Evolutionary conservation across 2,797 vertebrate species (phyloP).

Genomic region (Pseudochirops corinnae): DNA sequence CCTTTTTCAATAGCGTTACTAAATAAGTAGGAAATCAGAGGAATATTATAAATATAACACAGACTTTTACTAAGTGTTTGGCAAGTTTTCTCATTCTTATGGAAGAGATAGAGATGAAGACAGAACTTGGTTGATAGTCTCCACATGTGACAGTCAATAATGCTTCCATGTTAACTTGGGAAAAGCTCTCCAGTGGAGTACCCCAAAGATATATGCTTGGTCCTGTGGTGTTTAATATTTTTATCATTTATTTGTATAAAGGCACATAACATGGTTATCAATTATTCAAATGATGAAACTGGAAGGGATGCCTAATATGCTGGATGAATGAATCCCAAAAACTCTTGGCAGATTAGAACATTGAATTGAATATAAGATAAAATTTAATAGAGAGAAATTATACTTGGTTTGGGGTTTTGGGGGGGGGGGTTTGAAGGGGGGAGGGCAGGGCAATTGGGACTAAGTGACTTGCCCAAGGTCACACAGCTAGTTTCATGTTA

Average conservation of each 20-base stretch:
- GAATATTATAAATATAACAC: background rate
- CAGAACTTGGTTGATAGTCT: background rate
- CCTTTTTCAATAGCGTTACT: background rate
- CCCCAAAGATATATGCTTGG: background rate
- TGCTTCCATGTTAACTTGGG: background rate
- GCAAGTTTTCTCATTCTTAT: background rate
- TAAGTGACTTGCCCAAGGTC: too few relatives aligned
- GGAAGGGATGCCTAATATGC: background rate
- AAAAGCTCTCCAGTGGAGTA: background rate
- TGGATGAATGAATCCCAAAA: background rate
- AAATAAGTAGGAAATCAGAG: background rate
- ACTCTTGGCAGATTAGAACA: background rate
- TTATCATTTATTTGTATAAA: background rate
- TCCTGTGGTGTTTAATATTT: background rate
- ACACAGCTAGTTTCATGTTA: too few relatives aligned
- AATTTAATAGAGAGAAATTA: background rate
- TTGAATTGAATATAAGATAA: background rate
- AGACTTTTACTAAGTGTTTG: too few relatives aligned
- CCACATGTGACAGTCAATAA: background rate
- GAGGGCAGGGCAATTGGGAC: too few relatives aligned
- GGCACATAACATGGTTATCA: background rate
- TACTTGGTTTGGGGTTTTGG: too few relatives aligned
- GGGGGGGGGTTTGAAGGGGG: too few relatives aligned
- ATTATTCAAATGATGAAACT: background rate
- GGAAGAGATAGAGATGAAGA: background rate